These are phyloP conservation scores for Pseudorhombus dupliciocellatus DNA, from an alignment of 2,113 vertebrate genomes.

Conservation along the genomic window DNA sequence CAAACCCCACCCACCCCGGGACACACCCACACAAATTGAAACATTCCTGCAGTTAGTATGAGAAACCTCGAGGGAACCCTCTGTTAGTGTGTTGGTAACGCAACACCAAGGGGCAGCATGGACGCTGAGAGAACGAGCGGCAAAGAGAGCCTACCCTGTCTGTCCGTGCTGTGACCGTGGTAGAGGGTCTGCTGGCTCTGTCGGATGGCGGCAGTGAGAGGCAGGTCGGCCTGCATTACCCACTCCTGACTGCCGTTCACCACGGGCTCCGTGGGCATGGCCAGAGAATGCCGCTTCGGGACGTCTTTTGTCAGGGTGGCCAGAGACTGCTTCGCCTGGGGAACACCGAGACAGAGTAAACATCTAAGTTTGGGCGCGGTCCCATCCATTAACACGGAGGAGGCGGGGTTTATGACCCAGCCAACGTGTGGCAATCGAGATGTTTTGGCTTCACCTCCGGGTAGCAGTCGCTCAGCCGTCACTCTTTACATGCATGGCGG, in stretches of 20 bases:
- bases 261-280: slow-evolving; percentile 92
- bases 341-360: background rate
- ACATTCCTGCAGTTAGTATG: slow-evolving; percentile 62
- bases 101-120: slow-evolving; percentile 45
- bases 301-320: slow-evolving; percentile 97
- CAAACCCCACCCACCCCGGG: slow-evolving; percentile 10
- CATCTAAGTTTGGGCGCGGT: background rate
- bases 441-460: background rate
- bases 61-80: slow-evolving; percentile 53
- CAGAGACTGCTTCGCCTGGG: slow-evolving; percentile 95
- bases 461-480: too few relatives aligned
- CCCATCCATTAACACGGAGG: too few relatives aligned
- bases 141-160: slow-evolving; percentile 86
- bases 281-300: slow-evolving; percentile 93
- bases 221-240: slow-evolving; percentile 97
- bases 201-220: slow-evolving; percentile 95
- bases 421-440: too few relatives aligned
- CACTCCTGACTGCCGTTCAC: slow-evolving; percentile 99
- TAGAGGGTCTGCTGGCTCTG: slow-evolving; percentile 99
- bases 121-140: background rate
- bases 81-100: slow-evolving; percentile 59
- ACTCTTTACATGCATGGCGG: too few relatives aligned
- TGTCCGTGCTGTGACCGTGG: slow-evolving; percentile 88
- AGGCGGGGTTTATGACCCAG: too few relatives aligned
- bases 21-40: slow-evolving; percentile 36